Conservation (phyloP, 2,888 invertebrate genomes). For the Callinectes sapidus region DNA sequence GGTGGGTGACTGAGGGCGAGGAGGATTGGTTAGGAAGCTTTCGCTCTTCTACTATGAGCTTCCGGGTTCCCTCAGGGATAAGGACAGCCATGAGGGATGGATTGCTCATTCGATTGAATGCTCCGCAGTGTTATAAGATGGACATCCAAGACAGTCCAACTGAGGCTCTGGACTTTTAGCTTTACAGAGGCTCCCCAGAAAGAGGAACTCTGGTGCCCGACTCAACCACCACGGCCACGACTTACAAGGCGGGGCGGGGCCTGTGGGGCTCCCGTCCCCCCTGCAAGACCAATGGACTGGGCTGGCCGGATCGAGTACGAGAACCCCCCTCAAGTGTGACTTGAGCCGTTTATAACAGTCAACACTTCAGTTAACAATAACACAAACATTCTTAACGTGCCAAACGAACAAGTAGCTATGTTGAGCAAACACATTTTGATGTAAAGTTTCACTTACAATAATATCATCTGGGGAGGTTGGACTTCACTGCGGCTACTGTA, state of each 20-base stretch:
- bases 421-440: conserved; percentile 71
- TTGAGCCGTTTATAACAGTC: conserved; percentile 69
- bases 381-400: conserved; percentile 65
- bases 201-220: conserved; percentile 50
- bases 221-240: conserved; percentile 36
- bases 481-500: conserved; percentile 64
- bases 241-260: conserved; percentile 10
- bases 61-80: background rate
- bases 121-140: background rate
- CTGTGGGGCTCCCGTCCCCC: conserved; percentile 44
- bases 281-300: background rate
- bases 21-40: conserved; percentile 10
- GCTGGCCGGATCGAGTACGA: conserved; percentile 42
- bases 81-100: background rate
- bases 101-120: background rate
- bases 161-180: conserved; percentile 55
- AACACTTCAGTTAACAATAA: conserved; percentile 64
- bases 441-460: conserved; percentile 68
- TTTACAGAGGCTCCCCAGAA: conserved; percentile 52
- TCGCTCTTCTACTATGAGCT: background rate
- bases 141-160: background rate
- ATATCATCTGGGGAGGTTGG: conserved; percentile 68
- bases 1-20: conserved; percentile 25
- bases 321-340: conserved; percentile 60
- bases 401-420: conserved; percentile 71